Conservation (phyloP, 2,797 vertebrate genomes). For the Dendrocincla tyrannina region DNA sequence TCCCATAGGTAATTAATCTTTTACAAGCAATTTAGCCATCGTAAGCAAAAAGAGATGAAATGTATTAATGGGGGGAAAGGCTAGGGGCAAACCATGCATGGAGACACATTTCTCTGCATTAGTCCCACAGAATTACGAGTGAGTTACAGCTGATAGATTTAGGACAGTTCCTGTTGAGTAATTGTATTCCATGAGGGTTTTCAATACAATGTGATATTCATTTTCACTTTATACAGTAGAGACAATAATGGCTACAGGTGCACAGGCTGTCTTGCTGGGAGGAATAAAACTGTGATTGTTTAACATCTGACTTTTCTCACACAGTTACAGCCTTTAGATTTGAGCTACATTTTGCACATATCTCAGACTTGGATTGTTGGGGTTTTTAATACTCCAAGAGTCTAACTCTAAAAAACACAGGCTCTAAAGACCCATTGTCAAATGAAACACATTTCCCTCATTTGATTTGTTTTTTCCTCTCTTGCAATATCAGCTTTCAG, state of each 20-base stretch:
- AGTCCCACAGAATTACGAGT: conserved; percentile 53
- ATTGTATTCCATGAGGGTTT: conserved; percentile 70
- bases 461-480: conserved; percentile 62
- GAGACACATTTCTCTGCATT: conserved; percentile 51
- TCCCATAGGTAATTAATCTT: conserved; percentile 63
- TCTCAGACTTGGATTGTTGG: background rate
- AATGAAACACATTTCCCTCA: conserved; percentile 31
- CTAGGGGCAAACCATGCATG: conserved; percentile 26
- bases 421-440: conserved; percentile 60
- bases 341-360: conserved; percentile 58
- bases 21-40: conserved; percentile 50
- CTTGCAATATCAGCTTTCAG: conserved; percentile 39
- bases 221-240: conserved; percentile 75
- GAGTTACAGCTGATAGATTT: conserved; percentile 70
- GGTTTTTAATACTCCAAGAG: background rate
- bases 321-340: conserved; percentile 59
- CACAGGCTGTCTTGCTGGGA: conserved; percentile 59
- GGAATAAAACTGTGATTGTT: conserved; percentile 69
- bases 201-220: conserved; percentile 74
- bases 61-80: conserved; percentile 47
- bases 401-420: conserved; percentile 32
- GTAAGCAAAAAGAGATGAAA: conserved; percentile 60
- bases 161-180: conserved; percentile 71
- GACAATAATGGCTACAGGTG: conserved; percentile 71
- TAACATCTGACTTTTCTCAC: conserved; percentile 73